Conservation (phyloP, 2,797 vertebrate genomes). For the Geotrypetes seraphini region DNA sequence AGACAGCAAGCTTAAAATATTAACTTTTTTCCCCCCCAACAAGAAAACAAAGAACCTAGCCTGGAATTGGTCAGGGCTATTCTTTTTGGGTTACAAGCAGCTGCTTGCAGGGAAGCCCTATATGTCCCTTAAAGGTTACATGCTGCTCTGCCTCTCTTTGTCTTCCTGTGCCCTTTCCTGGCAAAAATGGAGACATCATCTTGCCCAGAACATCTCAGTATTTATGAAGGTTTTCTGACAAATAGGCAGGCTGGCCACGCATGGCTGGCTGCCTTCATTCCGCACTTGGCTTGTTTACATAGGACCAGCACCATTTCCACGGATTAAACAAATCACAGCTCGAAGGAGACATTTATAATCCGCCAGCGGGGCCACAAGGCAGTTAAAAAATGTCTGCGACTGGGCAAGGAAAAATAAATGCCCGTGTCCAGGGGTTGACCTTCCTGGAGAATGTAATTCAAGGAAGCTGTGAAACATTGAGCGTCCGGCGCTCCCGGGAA, state of each 20-base stretch:
- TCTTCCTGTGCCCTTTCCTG: constrained; percentile 72
- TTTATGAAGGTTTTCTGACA: constrained; percentile 92
- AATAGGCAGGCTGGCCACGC: constrained; percentile 86
- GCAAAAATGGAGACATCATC: constrained; percentile 93
- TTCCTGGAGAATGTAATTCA: constrained; percentile 60
- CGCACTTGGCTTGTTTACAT: constrained; percentile 95
- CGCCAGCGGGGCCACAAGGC: constrained; percentile 82
- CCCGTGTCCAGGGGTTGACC: constrained; percentile 68
- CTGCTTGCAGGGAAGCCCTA: constrained; percentile 9
- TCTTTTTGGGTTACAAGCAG: constrained; percentile 7
- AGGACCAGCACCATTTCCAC: constrained; percentile 88
- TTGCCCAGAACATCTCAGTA: constrained; percentile 66
- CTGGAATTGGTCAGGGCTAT: too few relatives aligned
- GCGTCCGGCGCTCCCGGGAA: too few relatives aligned
- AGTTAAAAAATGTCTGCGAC: constrained; percentile 54
- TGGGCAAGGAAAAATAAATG: constrained; percentile 59
- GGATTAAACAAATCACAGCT: constrained; percentile 95
- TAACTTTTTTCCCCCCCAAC: too few relatives aligned
- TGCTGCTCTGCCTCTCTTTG: constrained; percentile 54
- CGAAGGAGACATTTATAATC: constrained; percentile 88
- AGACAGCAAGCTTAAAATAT: too few relatives aligned
- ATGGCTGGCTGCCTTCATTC: constrained; percentile 83
- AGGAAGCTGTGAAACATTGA: too few relatives aligned
- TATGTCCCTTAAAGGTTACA: constrained; percentile 60
- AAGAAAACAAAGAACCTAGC: too few relatives aligned